Evolutionary conservation across 2,113 vertebrate species (phyloP), one percentile per base, ranked within the genome.

Genomic region (Urocynchramus pylzowi): DNA sequence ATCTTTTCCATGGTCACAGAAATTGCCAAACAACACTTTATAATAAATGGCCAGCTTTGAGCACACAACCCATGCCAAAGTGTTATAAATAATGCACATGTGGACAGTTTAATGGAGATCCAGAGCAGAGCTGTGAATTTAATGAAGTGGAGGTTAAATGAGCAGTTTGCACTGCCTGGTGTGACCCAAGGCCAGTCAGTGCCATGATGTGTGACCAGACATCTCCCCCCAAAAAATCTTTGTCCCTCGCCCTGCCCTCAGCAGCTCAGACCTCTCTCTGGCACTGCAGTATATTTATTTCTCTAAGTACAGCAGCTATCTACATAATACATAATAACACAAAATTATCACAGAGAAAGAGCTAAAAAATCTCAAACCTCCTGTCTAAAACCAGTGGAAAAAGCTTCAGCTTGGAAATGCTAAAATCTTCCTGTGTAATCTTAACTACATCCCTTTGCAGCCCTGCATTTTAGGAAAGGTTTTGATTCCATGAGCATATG

Each of bases 361-460:
- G 7, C 20, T 8, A 22, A 37, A 87, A 47, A 6, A 0, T 0
- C 4, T 9, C 11, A n/a, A 47, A 16, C 4, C 31, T 37, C 14
- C 37, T 67, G 21, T 89, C 64, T 61, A 60, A 91, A 89, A 49
- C 10, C 26, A 41, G 3, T 18, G 16, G 31, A 45, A 69, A 84
- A 95, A 35, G 22, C 12, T 56, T 28, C 33, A 63, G 30, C 3
- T n/a, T 1, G 1, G 35, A 84, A 88, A 75, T n/a, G 22, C 1
- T 80, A 67, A 76, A 83, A 52, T 70, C 23, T 41, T 59, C 30
- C n/a, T 61, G 42, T 0, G 26, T n/a, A 50, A 77, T 61, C 37
- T 61, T 41, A 81, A 65, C 23, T 35, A 20, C 26, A 57, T 33
- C 39, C 69, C 49, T 79, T 68, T 5, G 3, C 33, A 59, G 6